A percentile compares a stretch with the other conserved stretches of the same genome.
Conservation (phyloP, 2,797 vertebrate species). For the Steatocranus sp. region DNA sequence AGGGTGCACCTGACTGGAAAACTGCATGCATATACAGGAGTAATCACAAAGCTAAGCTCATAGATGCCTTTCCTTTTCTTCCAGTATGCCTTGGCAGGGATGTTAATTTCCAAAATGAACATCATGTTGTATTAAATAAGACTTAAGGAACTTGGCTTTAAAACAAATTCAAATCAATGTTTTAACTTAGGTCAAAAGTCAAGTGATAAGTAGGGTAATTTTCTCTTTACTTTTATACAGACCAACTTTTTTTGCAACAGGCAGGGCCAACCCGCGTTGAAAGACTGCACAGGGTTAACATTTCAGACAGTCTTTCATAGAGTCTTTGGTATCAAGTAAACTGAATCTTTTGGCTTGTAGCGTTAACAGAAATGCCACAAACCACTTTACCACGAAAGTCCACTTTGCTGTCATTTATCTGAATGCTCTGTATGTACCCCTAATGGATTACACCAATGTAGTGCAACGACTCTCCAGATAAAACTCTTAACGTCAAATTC, state of each 20-base stretch:
- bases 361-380: background rate
- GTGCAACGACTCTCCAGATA: background rate
- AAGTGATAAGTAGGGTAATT: background rate
- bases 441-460: background rate
- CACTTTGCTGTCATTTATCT: background rate
- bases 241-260: background rate
- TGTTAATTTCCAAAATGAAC: background rate
- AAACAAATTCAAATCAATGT: background rate
- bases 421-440: background rate
- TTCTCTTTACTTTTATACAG: background rate
- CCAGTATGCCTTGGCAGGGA: background rate
- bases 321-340: background rate
- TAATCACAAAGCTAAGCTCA: background rate
- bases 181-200: background rate
- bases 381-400: background rate
- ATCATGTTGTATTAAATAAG: background rate
- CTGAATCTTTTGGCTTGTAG: background rate
- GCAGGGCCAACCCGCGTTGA: fast-evolving
- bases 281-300: background rate
- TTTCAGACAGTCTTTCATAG: background rate
- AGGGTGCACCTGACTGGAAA: background rate
- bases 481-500: background rate
- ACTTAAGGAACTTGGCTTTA: background rate
- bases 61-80: background rate
- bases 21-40: background rate